These are phyloP conservation scores for Chelon auratus DNA, from an alignment of 2,797 vertebrate genomes.

Conservation along the genomic window DNA sequence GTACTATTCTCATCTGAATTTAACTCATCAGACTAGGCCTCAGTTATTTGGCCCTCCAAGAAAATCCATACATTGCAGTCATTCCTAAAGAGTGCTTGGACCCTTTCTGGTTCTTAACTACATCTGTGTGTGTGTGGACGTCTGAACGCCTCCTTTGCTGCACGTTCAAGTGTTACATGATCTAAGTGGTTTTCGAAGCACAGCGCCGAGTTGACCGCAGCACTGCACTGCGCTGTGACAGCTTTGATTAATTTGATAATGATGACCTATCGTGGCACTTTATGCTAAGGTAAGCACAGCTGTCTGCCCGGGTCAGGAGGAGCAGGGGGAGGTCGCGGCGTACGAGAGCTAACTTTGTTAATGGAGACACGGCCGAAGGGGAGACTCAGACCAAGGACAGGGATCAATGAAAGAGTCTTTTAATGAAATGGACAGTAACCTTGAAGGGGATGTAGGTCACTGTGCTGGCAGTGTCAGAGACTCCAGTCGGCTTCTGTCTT, in stretches of 20 bases:
- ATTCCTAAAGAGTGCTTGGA: background rate
- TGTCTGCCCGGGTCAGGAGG: slow-evolving; percentile 74
- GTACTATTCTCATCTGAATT: background rate
- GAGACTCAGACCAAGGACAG: slow-evolving; percentile 77
- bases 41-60: background rate
- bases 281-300: slow-evolving; percentile 86
- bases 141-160: slow-evolving; percentile 49
- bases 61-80: slow-evolving; percentile 12
- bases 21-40: background rate
- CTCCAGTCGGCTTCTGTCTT: background rate
- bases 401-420: slow-evolving; percentile 76
- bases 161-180: slow-evolving; percentile 69
- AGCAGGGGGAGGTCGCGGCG: slow-evolving; percentile 70
- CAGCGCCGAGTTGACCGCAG: slow-evolving; percentile 51
- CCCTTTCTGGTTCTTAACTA: slow-evolving; percentile 39
- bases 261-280: slow-evolving; percentile 82
- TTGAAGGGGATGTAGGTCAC: slow-evolving; percentile 74
- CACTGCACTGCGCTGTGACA: slow-evolving; percentile 62
- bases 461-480: background rate
- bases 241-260: slow-evolving; percentile 86
- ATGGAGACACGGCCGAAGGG: slow-evolving; percentile 72
- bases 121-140: slow-evolving; percentile 19
- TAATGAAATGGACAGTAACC: slow-evolving; percentile 81
- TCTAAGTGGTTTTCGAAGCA: slow-evolving; percentile 55
- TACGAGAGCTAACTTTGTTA: slow-evolving; percentile 84